Evolutionary conservation across 2,888 invertebrate species (phyloP), one percentile per base, ranked within the genome.

Genomic region (Leptopterna dolabrata): DNA sequence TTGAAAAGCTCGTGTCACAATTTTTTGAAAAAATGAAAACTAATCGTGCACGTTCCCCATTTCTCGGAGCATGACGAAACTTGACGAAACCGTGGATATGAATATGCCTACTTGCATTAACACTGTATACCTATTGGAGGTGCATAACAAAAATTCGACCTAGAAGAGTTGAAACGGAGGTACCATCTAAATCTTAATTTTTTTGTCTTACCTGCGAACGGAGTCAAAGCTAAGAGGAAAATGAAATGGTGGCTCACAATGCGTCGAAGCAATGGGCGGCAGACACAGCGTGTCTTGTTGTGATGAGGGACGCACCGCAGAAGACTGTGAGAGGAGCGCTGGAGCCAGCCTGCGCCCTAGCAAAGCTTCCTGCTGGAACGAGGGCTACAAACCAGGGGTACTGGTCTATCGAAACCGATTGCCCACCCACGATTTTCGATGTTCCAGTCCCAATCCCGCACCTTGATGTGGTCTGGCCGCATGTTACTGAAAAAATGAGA

Each of bases 211-310:
- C n/a, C n/a, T n/a, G n/a, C n/a, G n/a, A n/a, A n/a, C n/a, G n/a
- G n/a, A n/a, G n/a, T n/a, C n/a, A n/a, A n/a, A n/a, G n/a, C n/a
- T n/a, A n/a, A n/a, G n/a, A 7, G 36, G 36, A 36, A 4, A 4
- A 36, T 36, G 7, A 36, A 36, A 7, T 4, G 7, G 2, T 30
- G 11, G 47, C 85, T 85, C 30, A 85, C 85, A 85, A 45, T 11
- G 45, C 7, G 6, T 90, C 90, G 88, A 91, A 90, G 88, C 91
- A 91, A 88, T 91, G 91, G 13, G 90, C 91, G 0, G 91, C 91
- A 16, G 91, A 91, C 24, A 91, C 89, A 73, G 91, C 90, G 86
- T 91, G 91, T 0, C 55, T 80, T 63, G 91, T 89, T 19, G 90
- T 91, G 83, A 91, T 91, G 47, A 91, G 90, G 19, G 90, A 90